These are phyloP conservation scores for Eutolmus rufibarbis DNA, from an alignment of 2,888 invertebrate genomes.

Conservation along the genomic window DNA sequence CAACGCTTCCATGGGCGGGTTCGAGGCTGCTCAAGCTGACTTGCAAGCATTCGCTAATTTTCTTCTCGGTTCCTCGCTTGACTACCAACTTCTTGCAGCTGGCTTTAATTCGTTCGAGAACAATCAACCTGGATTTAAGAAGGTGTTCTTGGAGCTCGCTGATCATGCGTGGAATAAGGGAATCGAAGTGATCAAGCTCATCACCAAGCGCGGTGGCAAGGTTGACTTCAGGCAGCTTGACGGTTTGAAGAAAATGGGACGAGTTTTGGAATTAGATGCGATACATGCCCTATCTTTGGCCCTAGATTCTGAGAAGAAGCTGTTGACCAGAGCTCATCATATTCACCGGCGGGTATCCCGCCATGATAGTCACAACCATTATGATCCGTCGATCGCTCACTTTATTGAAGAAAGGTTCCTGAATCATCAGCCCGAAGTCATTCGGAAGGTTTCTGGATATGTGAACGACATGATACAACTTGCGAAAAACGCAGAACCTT, in stretches of 20 bases:
- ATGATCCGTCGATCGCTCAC: conserved; percentile 75
- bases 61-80: conserved; percentile 76
- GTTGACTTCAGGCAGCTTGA: conserved; percentile 64
- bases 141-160: conserved; percentile 75
- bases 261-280: conserved; percentile 65
- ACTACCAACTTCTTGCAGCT: conserved; percentile 76
- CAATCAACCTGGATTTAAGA: conserved; percentile 78
- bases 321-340: conserved; percentile 72
- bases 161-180: conserved; percentile 78
- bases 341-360: conserved; percentile 72
- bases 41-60: conserved; percentile 64
- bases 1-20: conserved; percentile 50
- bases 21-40: conserved; percentile 53
- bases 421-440: conserved; percentile 70
- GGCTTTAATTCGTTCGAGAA: conserved; percentile 80
- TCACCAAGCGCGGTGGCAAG: conserved; percentile 74
- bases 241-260: conserved; percentile 46
- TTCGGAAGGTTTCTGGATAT: conserved; percentile 77
- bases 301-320: conserved; percentile 76
- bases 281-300: conserved; percentile 76
- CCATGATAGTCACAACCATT: conserved; percentile 56
- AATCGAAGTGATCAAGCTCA: conserved; percentile 77
- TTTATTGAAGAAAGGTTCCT: conserved; percentile 81
- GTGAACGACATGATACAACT: conserved; percentile 75
- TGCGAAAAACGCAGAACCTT: conserved; percentile 68